phyloP scores from a whole-genome alignment of 2,888 invertebrate species.

The Drosophila villosipedis region DNA sequence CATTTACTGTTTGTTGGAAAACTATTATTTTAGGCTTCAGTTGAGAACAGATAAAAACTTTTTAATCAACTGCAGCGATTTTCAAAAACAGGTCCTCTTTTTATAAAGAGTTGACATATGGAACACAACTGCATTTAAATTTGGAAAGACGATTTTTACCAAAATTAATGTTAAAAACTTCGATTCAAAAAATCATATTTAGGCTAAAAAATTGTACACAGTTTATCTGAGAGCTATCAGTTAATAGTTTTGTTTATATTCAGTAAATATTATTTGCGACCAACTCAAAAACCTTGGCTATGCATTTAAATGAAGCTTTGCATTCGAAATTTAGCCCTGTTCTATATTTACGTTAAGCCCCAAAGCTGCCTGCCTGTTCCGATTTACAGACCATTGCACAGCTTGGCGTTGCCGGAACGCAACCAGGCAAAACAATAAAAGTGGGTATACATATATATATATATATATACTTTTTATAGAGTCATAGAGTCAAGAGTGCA shows the following conservation, averaged over 20 bases:
- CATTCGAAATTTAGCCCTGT: background rate
- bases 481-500: slow-evolving; percentile 36
- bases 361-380: background rate
- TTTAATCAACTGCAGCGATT: background rate
- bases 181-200: background rate
- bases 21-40: background rate
- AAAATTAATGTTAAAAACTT: background rate
- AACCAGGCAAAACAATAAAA: slow-evolving; percentile 27
- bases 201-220: background rate
- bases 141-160: background rate
- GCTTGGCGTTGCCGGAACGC: slow-evolving; percentile 21
- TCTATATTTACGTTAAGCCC: background rate
- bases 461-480: background rate
- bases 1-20: background rate
- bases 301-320: slow-evolving; percentile 1
- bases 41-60: background rate
- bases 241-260: background rate
- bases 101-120: background rate
- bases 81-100: too few relatives aligned
- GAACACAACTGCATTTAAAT: background rate
- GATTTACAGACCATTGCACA: slow-evolving; percentile 2
- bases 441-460: background rate
- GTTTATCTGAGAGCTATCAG: background rate
- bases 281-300: too few relatives aligned
- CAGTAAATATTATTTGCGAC: background rate